These are phyloP conservation scores for Tetramorium parvispinum DNA, from an alignment of 1,140 invertebrate genomes.

Conservation along the genomic window DNA sequence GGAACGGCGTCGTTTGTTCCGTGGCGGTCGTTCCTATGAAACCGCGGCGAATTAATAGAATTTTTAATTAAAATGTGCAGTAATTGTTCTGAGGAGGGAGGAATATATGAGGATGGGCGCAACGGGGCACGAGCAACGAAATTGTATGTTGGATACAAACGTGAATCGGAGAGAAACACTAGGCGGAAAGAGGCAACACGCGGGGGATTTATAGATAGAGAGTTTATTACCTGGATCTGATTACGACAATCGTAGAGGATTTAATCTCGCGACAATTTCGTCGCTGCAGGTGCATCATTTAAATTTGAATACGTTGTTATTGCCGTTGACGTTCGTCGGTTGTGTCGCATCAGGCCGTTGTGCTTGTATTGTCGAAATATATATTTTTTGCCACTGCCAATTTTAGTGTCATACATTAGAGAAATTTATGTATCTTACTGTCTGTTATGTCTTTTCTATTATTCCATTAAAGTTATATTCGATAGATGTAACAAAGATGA, in stretches of 20 bases:
- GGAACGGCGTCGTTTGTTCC: constrained; percentile 54
- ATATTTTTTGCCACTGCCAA: constrained; percentile 31
- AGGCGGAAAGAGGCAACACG: neutral
- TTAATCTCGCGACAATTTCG: constrained; percentile 72
- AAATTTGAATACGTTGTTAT: constrained; percentile 72
- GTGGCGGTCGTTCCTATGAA: constrained; percentile 30
- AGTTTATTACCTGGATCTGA: constrained; percentile 75
- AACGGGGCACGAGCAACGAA: constrained; percentile 54
- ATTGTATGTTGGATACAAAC: constrained; percentile 35
- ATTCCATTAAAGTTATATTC: neutral
- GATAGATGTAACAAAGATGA: neutral
- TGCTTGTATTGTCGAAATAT: neutral
- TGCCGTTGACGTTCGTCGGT: constrained; percentile 38
- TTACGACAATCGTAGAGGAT: constrained; percentile 69
- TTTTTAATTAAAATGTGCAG: constrained; percentile 75
- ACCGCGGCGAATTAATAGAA: constrained; percentile 71
- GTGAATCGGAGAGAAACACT: constrained; percentile 17
- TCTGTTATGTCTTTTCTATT: neutral
- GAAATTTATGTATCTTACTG: neutral
- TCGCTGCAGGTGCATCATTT: constrained; percentile 51
- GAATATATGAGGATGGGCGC: constrained; percentile 42
- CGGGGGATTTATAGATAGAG: constrained; percentile 66
- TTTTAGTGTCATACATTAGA: neutral
- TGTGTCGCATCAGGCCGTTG: neutral
- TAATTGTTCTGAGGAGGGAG: constrained; percentile 65